phyloP scores from a whole-genome alignment of 2,113 vertebrate genomes.

The Mohoua ochrocephala region DNA sequence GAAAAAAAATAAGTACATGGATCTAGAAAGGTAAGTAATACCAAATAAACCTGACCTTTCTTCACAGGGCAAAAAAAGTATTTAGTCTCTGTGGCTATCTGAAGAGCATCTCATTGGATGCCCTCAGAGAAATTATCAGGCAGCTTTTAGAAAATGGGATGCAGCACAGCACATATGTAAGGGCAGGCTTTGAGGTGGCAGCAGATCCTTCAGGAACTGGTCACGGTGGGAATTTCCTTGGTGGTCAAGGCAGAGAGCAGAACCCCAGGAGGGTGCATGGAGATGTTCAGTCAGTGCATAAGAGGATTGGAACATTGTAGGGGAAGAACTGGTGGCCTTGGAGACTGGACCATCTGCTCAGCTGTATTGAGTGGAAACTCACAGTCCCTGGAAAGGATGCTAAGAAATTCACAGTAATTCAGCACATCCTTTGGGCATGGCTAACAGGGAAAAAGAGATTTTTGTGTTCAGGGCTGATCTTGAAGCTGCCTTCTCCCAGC shows the following conservation, averaged over 20 bases:
- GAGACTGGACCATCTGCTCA: background rate
- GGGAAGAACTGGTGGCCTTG: background rate
- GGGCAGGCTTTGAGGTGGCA: background rate
- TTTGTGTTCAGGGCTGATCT: background rate
- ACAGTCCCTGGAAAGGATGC: background rate
- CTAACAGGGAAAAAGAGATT: background rate
- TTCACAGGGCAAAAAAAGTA: background rate
- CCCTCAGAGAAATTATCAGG: background rate
- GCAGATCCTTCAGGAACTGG: background rate
- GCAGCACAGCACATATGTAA: accelerated
- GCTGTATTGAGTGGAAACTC: background rate
- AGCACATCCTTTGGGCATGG: background rate
- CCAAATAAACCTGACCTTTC: background rate
- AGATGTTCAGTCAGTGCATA: background rate
- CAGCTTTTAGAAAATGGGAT: background rate
- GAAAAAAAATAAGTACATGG: background rate
- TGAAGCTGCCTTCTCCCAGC: background rate
- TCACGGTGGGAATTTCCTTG: background rate
- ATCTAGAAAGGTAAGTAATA: background rate
- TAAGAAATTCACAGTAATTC: background rate
- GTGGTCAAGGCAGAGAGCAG: background rate
- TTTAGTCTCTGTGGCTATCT: background rate
- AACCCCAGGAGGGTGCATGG: background rate
- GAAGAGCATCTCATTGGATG: background rate
- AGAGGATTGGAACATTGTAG: background rate